phyloP scores from a whole-genome alignment of 2,113 vertebrate species.

The Plestiodon gilberti region DNA sequence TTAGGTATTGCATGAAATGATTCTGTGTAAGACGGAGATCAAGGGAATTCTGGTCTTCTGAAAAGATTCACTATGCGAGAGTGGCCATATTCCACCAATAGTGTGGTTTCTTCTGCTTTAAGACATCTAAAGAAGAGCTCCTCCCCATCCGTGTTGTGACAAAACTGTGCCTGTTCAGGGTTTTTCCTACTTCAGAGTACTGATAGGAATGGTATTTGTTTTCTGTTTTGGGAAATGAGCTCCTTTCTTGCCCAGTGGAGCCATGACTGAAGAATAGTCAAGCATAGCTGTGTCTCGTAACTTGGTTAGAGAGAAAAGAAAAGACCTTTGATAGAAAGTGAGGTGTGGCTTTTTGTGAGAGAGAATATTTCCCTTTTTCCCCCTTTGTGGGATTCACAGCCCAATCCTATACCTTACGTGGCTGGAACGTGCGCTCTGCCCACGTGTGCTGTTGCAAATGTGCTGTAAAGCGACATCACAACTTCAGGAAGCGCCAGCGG shows the following conservation, averaged over 20 bases:
- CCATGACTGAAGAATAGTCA: neutral
- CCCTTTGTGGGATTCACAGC: constrained; percentile 13
- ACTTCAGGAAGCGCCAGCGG: no score
- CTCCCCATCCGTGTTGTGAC: neutral
- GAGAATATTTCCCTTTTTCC: neutral
- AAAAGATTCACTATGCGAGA: neutral
- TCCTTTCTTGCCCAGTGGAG: neutral
- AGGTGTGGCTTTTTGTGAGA: neutral
- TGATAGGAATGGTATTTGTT: neutral
- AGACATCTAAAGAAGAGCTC: neutral
- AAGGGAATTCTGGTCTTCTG: no score
- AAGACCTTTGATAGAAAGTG: neutral
- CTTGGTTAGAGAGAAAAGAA: neutral
- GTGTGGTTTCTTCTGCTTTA: no score
- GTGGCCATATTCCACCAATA: neutral
- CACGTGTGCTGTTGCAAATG: no score
- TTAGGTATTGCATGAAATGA: neutral
- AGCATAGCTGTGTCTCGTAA: neutral
- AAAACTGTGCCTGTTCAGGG: neutral
- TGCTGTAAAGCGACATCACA: no score
- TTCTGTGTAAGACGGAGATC: neutral
- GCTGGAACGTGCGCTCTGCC: no score
- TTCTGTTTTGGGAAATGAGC: neutral
- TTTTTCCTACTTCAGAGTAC: neutral
- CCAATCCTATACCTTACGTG: no score